phyloP scores from a whole-genome alignment of 2,113 vertebrate genomes.

The Rattus rattus region DNA sequence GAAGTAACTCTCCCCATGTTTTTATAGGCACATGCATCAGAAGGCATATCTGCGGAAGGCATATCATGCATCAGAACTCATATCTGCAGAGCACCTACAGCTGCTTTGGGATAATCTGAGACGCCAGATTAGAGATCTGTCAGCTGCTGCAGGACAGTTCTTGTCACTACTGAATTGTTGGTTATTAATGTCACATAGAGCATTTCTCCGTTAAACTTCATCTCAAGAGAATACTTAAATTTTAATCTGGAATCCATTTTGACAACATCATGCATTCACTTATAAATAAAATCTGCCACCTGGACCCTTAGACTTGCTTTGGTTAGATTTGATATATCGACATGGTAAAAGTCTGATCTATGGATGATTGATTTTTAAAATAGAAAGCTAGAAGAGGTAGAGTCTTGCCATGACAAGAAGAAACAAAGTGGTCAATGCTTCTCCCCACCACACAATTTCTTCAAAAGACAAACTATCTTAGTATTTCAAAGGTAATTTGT shows the following conservation, averaged over 20 bases:
- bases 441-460: not conserved
- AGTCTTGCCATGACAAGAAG: not conserved
- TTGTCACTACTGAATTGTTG: conserved; percentile 31
- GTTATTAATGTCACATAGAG: conserved; percentile 4
- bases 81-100: not conserved
- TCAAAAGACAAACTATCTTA: conserved; percentile 29
- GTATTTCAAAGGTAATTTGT: conserved; percentile 38
- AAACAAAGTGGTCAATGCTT: not conserved
- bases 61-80: not conserved
- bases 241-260: conserved; percentile 29
- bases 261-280: conserved; percentile 3
- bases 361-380: not conserved
- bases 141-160: not conserved
- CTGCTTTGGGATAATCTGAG: not conserved
- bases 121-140: not conserved
- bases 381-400: not conserved
- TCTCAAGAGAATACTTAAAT: conserved; percentile 6
- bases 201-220: conserved; percentile 6
- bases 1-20: not conserved
- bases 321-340: not conserved
- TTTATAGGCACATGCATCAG: not conserved
- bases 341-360: not conserved
- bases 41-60: not conserved
- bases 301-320: not conserved
- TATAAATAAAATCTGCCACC: not conserved